Evolutionary conservation across 2,797 vertebrate species (phyloP).

Genomic region (Artibeus jamaicensis): DNA sequence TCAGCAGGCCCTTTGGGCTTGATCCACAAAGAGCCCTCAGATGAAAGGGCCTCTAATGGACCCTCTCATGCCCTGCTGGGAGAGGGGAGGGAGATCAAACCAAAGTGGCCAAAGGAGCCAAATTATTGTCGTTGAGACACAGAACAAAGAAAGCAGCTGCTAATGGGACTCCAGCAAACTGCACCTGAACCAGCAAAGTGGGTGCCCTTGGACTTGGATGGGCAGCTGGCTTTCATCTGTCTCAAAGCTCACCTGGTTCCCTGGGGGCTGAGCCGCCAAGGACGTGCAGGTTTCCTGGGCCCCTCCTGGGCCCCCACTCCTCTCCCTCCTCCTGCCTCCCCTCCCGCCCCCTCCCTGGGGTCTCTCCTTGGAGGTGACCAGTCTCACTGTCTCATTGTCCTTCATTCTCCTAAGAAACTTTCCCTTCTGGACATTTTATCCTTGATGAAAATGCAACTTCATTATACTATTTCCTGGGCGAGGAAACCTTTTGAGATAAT

Average conservation of each 20-base stretch:
- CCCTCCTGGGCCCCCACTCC: no score
- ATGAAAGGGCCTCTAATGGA: not conserved
- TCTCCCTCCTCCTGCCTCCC: not conserved
- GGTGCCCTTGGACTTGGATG: not conserved
- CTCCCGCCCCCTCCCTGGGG: not conserved
- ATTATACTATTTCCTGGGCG: not conserved
- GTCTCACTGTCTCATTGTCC: fast-evolving
- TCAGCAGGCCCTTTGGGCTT: fast-evolving
- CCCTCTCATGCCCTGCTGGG: fast-evolving
- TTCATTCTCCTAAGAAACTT: not conserved
- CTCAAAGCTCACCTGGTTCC: not conserved
- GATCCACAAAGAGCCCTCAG: not conserved
- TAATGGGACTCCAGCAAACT: not conserved
- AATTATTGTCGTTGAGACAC: not conserved
- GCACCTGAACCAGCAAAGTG: fast-evolving
- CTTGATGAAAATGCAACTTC: not conserved
- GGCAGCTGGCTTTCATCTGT: fast-evolving
- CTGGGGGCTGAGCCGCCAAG: no score
- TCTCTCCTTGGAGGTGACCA: not conserved
- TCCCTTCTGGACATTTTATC: not conserved
- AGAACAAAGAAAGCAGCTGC: not conserved
- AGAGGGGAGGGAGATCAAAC: not conserved
- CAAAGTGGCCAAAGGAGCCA: not conserved
- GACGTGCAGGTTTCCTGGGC: not conserved
- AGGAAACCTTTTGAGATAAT: not conserved